Percentiles rank a stretch among this genome's conserved stretches.
phyloP scores from a whole-genome alignment of 1,140 invertebrate genomes.

The Streblospio benedicti region DNA sequence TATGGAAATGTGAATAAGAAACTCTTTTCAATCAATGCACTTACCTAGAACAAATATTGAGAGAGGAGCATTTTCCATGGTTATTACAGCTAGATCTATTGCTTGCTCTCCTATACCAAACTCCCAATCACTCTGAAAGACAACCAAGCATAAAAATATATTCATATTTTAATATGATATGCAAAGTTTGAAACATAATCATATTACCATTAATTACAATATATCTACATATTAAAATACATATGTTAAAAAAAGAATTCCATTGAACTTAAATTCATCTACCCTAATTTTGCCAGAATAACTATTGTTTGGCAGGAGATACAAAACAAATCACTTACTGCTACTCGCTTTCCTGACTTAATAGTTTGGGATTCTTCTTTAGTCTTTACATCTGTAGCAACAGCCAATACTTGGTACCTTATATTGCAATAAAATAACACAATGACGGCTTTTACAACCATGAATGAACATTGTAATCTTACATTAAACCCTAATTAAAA shows the following conservation, averaged over 20 bases:
- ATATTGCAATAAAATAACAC: not conserved
- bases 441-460: not conserved
- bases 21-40: too few relatives aligned
- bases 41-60: constrained; percentile 64
- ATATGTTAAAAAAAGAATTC: not conserved
- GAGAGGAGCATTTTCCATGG: constrained; percentile 42
- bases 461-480: too few relatives aligned
- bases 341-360: constrained; percentile 44
- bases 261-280: too few relatives aligned
- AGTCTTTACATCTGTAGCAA: constrained; percentile 40
- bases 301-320: too few relatives aligned
- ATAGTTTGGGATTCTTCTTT: constrained; percentile 43
- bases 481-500: too few relatives aligned
- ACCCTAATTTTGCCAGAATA: too few relatives aligned
- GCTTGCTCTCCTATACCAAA: constrained; percentile 70
- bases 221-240: not conserved
- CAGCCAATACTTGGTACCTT: constrained; percentile 47
- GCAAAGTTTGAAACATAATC: not conserved
- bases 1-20: too few relatives aligned
- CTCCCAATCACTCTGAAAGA: constrained; percentile 58
- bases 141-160: constrained; percentile 8
- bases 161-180: not conserved
- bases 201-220: not conserved
- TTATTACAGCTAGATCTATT: constrained; percentile 30
- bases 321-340: too few relatives aligned